Evolutionary conservation across 2,888 invertebrate species (phyloP).

Genomic region (Dione juno): DNA sequence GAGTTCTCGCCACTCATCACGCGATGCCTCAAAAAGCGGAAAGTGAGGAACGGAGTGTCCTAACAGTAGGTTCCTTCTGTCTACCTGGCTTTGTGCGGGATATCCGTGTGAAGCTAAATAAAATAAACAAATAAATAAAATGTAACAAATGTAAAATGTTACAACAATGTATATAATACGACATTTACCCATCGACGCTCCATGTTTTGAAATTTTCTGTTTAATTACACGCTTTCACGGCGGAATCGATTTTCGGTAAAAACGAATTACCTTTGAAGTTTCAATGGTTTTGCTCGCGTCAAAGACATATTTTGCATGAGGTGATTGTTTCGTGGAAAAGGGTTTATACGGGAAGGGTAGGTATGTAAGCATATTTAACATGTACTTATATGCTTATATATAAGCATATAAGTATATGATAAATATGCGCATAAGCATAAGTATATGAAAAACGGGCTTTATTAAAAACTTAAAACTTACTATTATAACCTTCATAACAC

Average conservation of each 20-base stretch:
- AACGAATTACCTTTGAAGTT: constrained; percentile 24
- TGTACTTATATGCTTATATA: background rate
- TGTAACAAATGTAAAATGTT: background rate
- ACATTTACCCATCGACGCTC: background rate
- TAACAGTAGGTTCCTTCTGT: no score
- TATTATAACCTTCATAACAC: background rate
- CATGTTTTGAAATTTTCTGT: constrained; percentile 18
- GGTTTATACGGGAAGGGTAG: constrained; percentile 7
- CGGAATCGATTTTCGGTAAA: constrained; percentile 25
- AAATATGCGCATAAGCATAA: no score
- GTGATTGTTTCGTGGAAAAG: constrained; percentile 17
- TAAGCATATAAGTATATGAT: no score
- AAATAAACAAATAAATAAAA: background rate
- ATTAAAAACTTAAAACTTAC: background rate
- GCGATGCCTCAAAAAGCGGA: no score
- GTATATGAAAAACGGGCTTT: no score
- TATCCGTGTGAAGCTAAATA: no score
- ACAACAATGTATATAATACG: background rate
- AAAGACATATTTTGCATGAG: constrained; percentile 26
- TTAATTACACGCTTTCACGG: constrained; percentile 33
- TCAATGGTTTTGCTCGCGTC: constrained; percentile 16
- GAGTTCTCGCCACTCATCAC: no score
- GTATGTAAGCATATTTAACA: background rate
- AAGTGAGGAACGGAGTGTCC: no score
- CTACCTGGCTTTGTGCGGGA: no score